Conservation (phyloP, 2,888 invertebrate genomes). For the Euzophera pinguis region DNA sequence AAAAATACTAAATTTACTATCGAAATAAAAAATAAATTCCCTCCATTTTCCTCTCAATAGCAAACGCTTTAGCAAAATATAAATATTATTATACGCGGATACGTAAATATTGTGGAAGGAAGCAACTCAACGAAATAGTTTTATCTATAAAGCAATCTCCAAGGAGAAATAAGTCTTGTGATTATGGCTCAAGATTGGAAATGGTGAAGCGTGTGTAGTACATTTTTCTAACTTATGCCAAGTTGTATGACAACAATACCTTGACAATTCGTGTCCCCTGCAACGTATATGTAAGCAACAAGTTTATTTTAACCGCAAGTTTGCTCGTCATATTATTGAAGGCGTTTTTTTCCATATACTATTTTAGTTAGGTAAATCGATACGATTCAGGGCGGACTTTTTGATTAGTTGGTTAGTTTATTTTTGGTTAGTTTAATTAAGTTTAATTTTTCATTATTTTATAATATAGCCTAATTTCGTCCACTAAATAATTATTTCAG, state of each 20-base stretch:
- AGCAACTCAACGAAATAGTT: conserved; percentile 17
- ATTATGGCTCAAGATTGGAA: neutral
- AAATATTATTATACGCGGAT: conserved; percentile 10
- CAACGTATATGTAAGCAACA: conserved; percentile 11
- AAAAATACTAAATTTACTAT: neutral
- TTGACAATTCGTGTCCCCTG: conserved; percentile 12
- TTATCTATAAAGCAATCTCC: neutral
- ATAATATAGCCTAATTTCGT: no score
- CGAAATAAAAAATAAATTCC: neutral
- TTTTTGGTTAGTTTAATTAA: no score
- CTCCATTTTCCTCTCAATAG: neutral
- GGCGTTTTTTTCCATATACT: neutral
- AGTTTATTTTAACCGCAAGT: conserved; percentile 11
- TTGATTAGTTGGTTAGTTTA: no score
- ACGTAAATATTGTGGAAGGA: conserved; percentile 22
- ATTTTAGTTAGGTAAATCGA: neutral
- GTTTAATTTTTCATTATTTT: no score
- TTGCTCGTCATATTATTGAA: neutral
- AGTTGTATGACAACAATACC: conserved; percentile 9
- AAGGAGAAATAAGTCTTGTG: conserved; percentile 6
- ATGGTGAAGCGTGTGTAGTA: neutral
- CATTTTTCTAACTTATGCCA: conserved; percentile 11
- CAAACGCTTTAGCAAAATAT: conserved; percentile 10
- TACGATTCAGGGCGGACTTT: no score
- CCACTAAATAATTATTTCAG: no score